phyloP scores from a whole-genome alignment of 2,113 vertebrate species.

The Menura novaehollandiae region DNA sequence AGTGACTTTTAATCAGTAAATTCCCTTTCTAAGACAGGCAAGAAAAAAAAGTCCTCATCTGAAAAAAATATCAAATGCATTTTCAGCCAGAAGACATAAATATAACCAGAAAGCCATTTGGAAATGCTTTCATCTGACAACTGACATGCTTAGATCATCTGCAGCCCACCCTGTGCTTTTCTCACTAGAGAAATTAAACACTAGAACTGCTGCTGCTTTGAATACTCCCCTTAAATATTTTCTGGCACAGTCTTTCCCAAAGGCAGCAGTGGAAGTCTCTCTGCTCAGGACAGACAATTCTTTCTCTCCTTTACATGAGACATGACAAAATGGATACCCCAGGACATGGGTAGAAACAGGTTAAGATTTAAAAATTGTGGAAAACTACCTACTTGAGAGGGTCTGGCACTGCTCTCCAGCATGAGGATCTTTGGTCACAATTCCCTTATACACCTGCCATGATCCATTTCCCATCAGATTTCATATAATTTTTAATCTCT shows the following conservation, averaged over 20 bases:
- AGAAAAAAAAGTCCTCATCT: neutral
- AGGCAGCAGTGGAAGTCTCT: neutral
- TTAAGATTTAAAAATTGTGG: neutral
- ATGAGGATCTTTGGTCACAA: neutral
- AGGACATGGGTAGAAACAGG: neutral
- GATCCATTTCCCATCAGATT: neutral
- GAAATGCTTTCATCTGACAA: constrained; percentile 69
- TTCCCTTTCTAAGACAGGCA: constrained; percentile 44
- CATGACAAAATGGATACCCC: neutral
- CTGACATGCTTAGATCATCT: constrained; percentile 66
- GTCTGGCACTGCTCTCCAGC: neutral
- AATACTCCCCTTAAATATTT: constrained; percentile 56
- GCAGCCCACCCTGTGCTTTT: constrained; percentile 63
- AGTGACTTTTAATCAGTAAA: constrained; percentile 61
- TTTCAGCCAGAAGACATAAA: constrained; percentile 66
- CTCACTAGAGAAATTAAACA: constrained; percentile 68
- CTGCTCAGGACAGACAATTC: neutral
- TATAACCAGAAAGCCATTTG: constrained; percentile 66
- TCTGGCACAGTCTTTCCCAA: constrained; percentile 40
- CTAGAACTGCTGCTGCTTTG: constrained; percentile 59
- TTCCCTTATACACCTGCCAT: neutral
- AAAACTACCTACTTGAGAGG: neutral
- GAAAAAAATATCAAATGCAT: constrained; percentile 62
- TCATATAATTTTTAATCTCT: neutral
- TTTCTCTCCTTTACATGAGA: neutral